Conservation (phyloP, 1,140 invertebrate species). For the Diabrotica undecimpunctata region DNA sequence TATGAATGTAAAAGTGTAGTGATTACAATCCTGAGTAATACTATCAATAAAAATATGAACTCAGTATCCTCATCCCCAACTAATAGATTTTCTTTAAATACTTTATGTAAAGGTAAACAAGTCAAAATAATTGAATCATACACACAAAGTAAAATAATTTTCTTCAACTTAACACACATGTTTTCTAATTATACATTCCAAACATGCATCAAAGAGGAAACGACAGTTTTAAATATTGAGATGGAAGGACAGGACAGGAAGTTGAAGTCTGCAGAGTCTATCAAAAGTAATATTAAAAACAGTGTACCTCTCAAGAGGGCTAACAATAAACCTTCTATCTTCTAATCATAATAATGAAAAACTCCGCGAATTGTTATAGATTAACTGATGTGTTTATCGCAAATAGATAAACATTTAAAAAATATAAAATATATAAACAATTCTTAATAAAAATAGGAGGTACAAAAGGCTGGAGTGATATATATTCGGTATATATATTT, state of each 20-base stretch:
- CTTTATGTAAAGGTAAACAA: too few species aligned
- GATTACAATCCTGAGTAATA: too few species aligned
- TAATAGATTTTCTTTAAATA: too few species aligned
- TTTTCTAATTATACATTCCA: conserved; percentile 36
- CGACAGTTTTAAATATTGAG: conserved; percentile 33
- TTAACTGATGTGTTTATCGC: too few species aligned
- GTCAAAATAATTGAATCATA: conserved; percentile 3
- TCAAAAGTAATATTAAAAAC: conserved; percentile 27
- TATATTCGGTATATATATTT: too few species aligned
- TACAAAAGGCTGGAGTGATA: too few species aligned
- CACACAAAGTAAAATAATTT: conserved; percentile 8
- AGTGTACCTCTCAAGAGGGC: neutral
- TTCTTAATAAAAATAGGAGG: too few species aligned
- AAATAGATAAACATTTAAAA: too few species aligned
- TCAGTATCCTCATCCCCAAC: too few species aligned
- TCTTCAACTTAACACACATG: conserved; percentile 17
- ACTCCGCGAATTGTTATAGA: neutral
- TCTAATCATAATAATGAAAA: conserved; percentile 1
- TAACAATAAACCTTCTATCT: neutral
- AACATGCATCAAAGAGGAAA: conserved; percentile 35
- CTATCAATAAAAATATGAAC: too few species aligned
- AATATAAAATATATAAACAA: too few species aligned
- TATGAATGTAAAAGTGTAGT: too few species aligned
- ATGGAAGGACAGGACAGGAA: conserved; percentile 35
- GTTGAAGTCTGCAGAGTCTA: conserved; percentile 28